Percentiles rank a stretch among this genome's conserved stretches.
These are phyloP conservation scores for Hyphantria cunea DNA, from an alignment of 1,140 invertebrate species.

Conservation along the genomic window DNA sequence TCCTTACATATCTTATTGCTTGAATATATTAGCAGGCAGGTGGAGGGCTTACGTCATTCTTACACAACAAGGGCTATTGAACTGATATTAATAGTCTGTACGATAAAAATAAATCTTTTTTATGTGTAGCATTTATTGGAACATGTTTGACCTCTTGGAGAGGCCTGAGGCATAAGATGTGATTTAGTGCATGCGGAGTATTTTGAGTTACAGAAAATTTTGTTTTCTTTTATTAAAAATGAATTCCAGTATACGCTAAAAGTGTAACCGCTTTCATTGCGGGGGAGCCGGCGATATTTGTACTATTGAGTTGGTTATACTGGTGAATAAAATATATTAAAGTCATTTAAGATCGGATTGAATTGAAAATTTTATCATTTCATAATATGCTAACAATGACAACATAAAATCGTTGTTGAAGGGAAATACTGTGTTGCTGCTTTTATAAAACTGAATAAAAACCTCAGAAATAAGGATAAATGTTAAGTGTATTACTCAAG, in stretches of 20 bases:
- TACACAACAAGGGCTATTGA: conserved; percentile 13
- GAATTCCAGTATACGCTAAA: neutral
- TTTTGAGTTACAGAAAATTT: conserved; percentile 27
- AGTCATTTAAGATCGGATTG: no score
- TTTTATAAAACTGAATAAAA: no score
- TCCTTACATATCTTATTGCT: neutral
- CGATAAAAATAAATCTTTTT: conserved; percentile 24
- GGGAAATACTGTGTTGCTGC: no score
- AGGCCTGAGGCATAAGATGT: conserved; percentile 19
- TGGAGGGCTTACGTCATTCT: conserved; percentile 4
- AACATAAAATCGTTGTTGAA: no score
- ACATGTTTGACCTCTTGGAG: conserved; percentile 30
- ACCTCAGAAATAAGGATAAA: no score
- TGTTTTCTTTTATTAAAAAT: conserved; percentile 8
- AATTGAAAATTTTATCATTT: no score
- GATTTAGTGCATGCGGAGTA: conserved; percentile 21
- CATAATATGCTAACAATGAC: no score
- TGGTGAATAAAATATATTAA: no score
- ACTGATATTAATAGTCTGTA: conserved; percentile 14
- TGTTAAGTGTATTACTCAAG: no score
- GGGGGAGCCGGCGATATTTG: no score
- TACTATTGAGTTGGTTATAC: no score
- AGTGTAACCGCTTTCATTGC: no score
- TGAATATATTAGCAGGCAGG: neutral
- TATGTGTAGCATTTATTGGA: conserved; percentile 21